Conservation (phyloP, 1,140 invertebrate species). For the Panagrolaimus sp. region DNA sequence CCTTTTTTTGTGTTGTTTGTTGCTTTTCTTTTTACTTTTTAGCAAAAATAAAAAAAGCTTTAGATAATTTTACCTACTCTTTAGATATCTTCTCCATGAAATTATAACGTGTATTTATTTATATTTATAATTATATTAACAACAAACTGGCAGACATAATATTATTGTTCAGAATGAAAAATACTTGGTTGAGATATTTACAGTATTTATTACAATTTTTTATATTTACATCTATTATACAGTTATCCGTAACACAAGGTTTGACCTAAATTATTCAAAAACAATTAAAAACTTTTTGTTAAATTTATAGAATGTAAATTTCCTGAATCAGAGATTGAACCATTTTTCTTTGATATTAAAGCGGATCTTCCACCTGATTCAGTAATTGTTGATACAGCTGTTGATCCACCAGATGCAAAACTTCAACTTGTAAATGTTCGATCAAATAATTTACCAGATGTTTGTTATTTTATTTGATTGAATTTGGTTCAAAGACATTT, state of each 20-base stretch:
- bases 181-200: constrained; percentile 9
- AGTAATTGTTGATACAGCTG: constrained; percentile 50
- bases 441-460: constrained; percentile 38
- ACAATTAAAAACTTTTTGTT: background rate
- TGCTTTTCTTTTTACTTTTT: too few species aligned
- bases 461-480: background rate
- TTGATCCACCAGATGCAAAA: constrained; percentile 51
- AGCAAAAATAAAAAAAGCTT: too few species aligned
- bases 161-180: constrained; percentile 2
- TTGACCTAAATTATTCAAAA: background rate
- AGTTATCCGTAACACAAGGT: constrained; percentile 1
- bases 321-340: constrained; percentile 41
- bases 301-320: constrained; percentile 33
- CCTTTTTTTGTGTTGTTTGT: too few species aligned
- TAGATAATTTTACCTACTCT: too few species aligned
- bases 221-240: background rate
- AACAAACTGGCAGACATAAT: too few species aligned
- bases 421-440: constrained; percentile 45
- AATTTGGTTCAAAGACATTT: background rate
- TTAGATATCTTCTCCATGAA: too few species aligned
- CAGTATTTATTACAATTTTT: constrained; percentile 11
- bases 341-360: constrained; percentile 54
- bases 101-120: too few species aligned
- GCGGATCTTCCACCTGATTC: constrained; percentile 41
- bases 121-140: too few species aligned